A percentile compares a stretch with the other conserved stretches of the same genome.
phyloP scores from a whole-genome alignment of 2,113 vertebrate genomes.

The Cryptoleucopteryx plumbea region DNA sequence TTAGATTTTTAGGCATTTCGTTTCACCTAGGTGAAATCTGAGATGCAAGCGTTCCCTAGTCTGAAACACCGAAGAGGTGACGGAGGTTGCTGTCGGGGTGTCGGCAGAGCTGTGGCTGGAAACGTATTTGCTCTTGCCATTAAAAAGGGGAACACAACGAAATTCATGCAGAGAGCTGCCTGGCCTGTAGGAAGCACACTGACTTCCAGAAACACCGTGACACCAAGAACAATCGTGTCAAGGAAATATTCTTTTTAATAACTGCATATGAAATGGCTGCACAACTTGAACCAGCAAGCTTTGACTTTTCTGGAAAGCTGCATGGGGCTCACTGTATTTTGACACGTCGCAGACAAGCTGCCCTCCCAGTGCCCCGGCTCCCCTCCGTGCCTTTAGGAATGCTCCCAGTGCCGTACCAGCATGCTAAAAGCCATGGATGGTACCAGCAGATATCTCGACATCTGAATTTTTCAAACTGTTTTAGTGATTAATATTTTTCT shows the following conservation, averaged over 20 bases:
- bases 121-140: neutral
- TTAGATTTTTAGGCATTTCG: neutral
- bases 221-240: neutral
- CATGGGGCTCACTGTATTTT: neutral
- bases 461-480: neutral
- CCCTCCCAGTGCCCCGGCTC: neutral
- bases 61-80: neutral
- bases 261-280: neutral
- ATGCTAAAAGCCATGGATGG: neutral
- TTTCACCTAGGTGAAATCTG: neutral
- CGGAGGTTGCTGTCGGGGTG: neutral
- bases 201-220: neutral
- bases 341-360: neutral
- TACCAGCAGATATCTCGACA: neutral
- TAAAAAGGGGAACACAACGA: neutral
- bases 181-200: neutral
- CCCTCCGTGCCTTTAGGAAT: accelerated
- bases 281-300: neutral
- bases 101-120: neutral
- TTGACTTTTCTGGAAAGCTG: neutral
- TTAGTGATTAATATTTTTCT: neutral
- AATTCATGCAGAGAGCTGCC: neutral
- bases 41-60: neutral
- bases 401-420: neutral
- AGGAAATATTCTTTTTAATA: neutral